Evolutionary conservation across 2,888 invertebrate genomes (phyloP), one percentile per base, ranked within the genome.

Genomic region (Ischnus inquisitorius): DNA sequence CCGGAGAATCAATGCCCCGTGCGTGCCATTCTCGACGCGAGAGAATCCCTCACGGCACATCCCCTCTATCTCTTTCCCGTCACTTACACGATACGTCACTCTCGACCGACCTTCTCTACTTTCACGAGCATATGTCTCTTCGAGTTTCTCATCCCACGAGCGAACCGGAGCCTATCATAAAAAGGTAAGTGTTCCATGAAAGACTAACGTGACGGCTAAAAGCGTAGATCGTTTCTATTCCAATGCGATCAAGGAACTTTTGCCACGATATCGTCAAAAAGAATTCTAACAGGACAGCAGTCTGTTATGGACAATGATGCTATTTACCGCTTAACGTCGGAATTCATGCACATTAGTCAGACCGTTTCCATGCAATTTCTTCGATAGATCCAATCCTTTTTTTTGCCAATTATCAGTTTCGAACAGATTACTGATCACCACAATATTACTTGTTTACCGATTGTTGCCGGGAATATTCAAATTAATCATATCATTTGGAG

Each of bases 81-180:
- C 79, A 48, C 65, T 83, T 71, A 76, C 76, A 85, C 79, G 54
- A 48, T 75, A 51, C 64, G 76, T 79, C 81, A 76, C 81, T 78
- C 79, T 46, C 43, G 16, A 16, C 39, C 41, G 43, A 19, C 67
- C 25, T 8, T 65, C 43, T 57, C 69, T 48, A 48, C 67, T 67
- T 67, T 6, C 68, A 22, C 43, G 51, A 34, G 34, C 57, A 41
- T 65, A 51, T 28, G 19, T 71, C 60, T 64, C 19, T 39, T 68
- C 68, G 48, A 68, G 28, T 48, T 51, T 69, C 51, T 69, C 69
- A 69, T 34, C 54, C 34, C 51, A 19, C 69, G 51, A 22, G 8
- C 25, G 8, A n/a, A 46, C 51, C 8, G 19, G 51, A 34, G 19
- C 39, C 39, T 22, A 51, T 16, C 69, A 51, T 54, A 69, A 69